A percentile compares a stretch with the other conserved stretches of the same genome.
Conservation (phyloP, 2,888 invertebrate species). For the Liposcelis brunnea region DNA sequence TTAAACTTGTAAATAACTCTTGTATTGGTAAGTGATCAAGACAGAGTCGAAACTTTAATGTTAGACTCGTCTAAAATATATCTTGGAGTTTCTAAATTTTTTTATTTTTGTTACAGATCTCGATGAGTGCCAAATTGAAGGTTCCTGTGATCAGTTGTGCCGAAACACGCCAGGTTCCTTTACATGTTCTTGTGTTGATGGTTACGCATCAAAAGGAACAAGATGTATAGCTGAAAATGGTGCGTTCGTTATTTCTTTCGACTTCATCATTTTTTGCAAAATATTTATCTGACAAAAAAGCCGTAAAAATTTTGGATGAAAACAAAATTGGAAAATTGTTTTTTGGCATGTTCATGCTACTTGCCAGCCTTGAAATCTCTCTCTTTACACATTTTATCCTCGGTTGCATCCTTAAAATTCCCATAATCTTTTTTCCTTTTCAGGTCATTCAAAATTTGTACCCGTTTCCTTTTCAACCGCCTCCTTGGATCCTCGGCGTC, state of each 20-base stretch:
- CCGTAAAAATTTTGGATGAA: too few relatives aligned
- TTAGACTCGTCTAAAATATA: too few relatives aligned
- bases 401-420: background rate
- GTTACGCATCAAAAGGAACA: slow-evolving; percentile 39
- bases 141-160: slow-evolving; percentile 57
- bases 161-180: slow-evolving; percentile 47
- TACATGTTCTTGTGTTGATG: slow-evolving; percentile 52
- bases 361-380: too few relatives aligned
- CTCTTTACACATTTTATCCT: too few relatives aligned
- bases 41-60: background rate
- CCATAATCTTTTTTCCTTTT: slow-evolving; percentile 9
- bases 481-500: slow-evolving; percentile 5
- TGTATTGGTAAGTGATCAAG: background rate
- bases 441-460: background rate
- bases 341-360: too few relatives aligned
- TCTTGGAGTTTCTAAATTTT: slow-evolving; percentile 1
- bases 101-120: slow-evolving; percentile 35
- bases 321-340: too few relatives aligned
- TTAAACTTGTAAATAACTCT: slow-evolving; percentile 8
- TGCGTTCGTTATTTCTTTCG: too few relatives aligned
- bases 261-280: too few relatives aligned
- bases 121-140: slow-evolving; percentile 56
- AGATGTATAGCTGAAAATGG: slow-evolving; percentile 54
- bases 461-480: background rate
- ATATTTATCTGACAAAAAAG: too few relatives aligned